These are phyloP conservation scores for Lophius piscatorius DNA, from an alignment of 2,113 vertebrate genomes.

Conservation along the genomic window DNA sequence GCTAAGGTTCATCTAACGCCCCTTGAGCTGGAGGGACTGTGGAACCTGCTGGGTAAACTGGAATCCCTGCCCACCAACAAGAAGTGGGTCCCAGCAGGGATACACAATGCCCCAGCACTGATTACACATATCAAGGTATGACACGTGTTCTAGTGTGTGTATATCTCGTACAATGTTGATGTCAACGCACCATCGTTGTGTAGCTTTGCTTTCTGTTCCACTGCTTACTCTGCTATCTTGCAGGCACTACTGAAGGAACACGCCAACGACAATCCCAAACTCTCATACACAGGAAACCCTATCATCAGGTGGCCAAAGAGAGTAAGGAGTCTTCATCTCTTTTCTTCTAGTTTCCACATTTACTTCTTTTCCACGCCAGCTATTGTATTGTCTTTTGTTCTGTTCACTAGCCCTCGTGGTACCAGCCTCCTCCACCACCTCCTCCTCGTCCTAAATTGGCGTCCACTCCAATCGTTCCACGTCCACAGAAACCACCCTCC, in stretches of 20 bases:
- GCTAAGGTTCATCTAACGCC: slow-evolving; percentile 83
- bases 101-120: slow-evolving; percentile 90
- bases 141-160: not conserved
- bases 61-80: slow-evolving; percentile 92
- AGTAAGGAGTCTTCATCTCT: slow-evolving; percentile 73
- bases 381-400: not conserved
- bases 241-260: slow-evolving; percentile 92
- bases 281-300: slow-evolving; percentile 92
- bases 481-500: slow-evolving; percentile 83
- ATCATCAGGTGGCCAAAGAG: slow-evolving; percentile 96
- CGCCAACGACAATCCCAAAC: slow-evolving; percentile 87
- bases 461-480: slow-evolving; percentile 77
- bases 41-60: slow-evolving; percentile 92
- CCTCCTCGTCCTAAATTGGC: slow-evolving; percentile 56
- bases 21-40: slow-evolving; percentile 92
- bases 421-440: slow-evolving; percentile 70
- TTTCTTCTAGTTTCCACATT: not conserved
- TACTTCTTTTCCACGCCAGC: not conserved
- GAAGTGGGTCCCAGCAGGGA: slow-evolving; percentile 93
- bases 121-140: slow-evolving; percentile 89
- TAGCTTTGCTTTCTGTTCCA: too few relatives aligned
- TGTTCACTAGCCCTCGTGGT: slow-evolving; percentile 74
- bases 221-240: not conserved
- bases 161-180: not conserved
- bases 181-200: too few relatives aligned